These are phyloP conservation scores for Rhagonycha lutea DNA, from an alignment of 2,888 invertebrate genomes.

Conservation along the genomic window DNA sequence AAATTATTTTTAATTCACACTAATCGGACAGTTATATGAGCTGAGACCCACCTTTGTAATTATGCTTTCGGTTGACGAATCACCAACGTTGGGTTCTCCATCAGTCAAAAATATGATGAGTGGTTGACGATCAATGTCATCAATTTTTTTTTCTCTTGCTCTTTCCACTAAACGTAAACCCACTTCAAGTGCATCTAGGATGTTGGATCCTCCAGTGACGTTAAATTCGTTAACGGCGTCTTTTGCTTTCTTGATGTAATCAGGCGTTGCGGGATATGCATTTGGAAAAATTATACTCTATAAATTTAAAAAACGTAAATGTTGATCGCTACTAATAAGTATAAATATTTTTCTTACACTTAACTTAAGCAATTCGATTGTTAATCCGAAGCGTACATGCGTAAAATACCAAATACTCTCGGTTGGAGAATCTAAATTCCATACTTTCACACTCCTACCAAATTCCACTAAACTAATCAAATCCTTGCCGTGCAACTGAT, in stretches of 20 bases:
- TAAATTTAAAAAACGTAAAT: neutral
- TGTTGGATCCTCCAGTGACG: constrained; percentile 69
- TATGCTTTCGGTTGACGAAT: constrained; percentile 53
- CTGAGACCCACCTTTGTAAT: neutral
- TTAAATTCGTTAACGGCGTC: constrained; percentile 60
- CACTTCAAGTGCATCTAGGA: constrained; percentile 65
- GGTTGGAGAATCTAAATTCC: constrained; percentile 58
- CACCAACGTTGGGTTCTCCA: constrained; percentile 68
- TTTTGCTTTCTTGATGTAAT: constrained; percentile 65
- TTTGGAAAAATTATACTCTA: constrained; percentile 53
- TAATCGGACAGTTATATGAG: neutral
- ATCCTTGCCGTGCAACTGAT: constrained; percentile 65
- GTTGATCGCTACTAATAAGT: neutral
- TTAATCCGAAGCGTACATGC: constrained; percentile 17
- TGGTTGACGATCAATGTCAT: constrained; percentile 57
- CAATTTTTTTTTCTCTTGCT: constrained; percentile 32
- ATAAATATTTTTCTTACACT: constrained; percentile 1
- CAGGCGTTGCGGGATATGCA: constrained; percentile 59
- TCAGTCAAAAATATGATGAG: constrained; percentile 70
- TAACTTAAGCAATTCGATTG: constrained; percentile 32
- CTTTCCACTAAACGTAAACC: constrained; percentile 50
- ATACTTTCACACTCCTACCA: constrained; percentile 58
- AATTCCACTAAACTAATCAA: constrained; percentile 73
- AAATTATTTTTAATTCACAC: neutral
- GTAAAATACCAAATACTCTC: constrained; percentile 47